Evolutionary conservation across 2,888 invertebrate genomes (phyloP).

Genomic region (Caenorhabditis sp.): DNA sequence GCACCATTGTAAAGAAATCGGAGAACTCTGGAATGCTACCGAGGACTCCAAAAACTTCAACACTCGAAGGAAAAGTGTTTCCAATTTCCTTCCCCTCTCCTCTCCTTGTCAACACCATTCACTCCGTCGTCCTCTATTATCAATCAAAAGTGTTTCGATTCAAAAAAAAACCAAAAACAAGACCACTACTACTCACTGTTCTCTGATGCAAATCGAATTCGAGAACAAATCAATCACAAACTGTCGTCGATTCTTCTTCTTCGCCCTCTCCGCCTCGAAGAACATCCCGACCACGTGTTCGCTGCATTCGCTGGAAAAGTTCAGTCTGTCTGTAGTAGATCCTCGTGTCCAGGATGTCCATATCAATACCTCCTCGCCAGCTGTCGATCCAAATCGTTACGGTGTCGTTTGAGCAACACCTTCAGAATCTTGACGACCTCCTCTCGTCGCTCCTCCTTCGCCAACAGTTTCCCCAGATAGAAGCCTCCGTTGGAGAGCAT

Average conservation of each 20-base stretch:
- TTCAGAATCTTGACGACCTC: conserved; percentile 62
- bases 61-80: too few species aligned
- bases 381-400: conserved; percentile 69
- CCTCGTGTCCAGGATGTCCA: neutral
- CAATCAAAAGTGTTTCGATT: neutral
- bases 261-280: conserved; percentile 39
- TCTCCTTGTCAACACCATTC: too few species aligned
- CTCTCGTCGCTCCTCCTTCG: conserved; percentile 47
- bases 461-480: conserved; percentile 74
- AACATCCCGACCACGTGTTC: conserved; percentile 59
- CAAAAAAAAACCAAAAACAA: neutral
- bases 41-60: too few species aligned
- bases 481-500: conserved; percentile 74
- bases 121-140: neutral
- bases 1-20: too few species aligned
- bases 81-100: neutral
- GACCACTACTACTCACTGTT: conserved; percentile 49
- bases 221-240: conserved; percentile 63
- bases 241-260: conserved; percentile 37
- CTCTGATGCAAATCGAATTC: conserved; percentile 55
- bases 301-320: conserved; percentile 42
- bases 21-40: too few species aligned
- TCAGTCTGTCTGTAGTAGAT: neutral
- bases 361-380: conserved; percentile 57
- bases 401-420: conserved; percentile 56